Conservation (phyloP, 2,113 vertebrate species). For the Stigmatopora nigra region DNA sequence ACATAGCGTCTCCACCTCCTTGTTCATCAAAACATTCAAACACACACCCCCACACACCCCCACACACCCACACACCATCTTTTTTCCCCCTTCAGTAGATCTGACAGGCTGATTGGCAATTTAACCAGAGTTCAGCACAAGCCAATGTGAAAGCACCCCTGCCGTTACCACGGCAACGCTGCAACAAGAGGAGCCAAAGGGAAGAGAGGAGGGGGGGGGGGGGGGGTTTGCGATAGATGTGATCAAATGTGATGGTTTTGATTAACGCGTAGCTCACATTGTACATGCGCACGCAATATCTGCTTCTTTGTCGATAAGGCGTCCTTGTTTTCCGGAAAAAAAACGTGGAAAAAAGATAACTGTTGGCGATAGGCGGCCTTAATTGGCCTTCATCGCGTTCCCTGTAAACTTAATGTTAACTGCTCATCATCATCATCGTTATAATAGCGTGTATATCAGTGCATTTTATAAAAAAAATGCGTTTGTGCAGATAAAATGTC, state of each 20-base stretch:
- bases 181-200: constrained; percentile 56
- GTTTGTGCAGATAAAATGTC: constrained; percentile 29
- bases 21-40: constrained; percentile 70
- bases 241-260: constrained; percentile 52
- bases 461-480: constrained; percentile 48
- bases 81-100: constrained; percentile 52
- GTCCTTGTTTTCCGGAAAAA: constrained; percentile 33
- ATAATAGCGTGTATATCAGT: constrained; percentile 29
- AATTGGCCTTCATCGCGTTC: constrained; percentile 42
- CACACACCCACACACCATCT: constrained; percentile 42
- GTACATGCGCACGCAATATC: constrained; percentile 25
- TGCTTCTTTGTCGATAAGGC: constrained; percentile 49
- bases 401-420: constrained; percentile 45
- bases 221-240: constrained; percentile 23
- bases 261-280: constrained; percentile 41
- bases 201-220: constrained; percentile 6
- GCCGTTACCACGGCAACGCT: constrained; percentile 63
- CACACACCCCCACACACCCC: not conserved
- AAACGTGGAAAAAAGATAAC: constrained; percentile 26
- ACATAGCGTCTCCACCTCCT: constrained; percentile 42
- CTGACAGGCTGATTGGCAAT: constrained; percentile 69
- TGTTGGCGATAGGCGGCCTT: constrained; percentile 41
- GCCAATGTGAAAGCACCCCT: constrained; percentile 46
- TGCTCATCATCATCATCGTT: constrained; percentile 30
- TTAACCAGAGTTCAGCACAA: constrained; percentile 58